These are phyloP conservation scores for Serranus cabrilla DNA, from an alignment of 2,797 vertebrate species.

Conservation along the genomic window DNA sequence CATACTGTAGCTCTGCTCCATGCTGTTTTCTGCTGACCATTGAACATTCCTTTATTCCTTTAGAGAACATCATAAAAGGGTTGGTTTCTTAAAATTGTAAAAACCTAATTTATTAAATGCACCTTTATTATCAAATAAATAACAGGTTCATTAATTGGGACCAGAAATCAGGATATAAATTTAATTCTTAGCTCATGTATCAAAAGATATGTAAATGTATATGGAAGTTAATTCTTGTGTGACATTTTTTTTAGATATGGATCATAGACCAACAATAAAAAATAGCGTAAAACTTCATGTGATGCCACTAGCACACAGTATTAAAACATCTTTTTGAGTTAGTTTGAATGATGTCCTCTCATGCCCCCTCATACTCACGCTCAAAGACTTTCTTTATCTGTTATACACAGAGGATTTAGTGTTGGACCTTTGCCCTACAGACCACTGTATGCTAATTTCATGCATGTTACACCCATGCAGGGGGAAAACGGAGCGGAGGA, in stretches of 20 bases:
- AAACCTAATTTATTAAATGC: too few species aligned
- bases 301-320: background rate
- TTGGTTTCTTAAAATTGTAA: too few species aligned
- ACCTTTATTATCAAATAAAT: background rate
- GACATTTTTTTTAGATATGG: background rate
- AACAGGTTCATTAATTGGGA: background rate
- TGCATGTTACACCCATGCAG: constrained; percentile 48
- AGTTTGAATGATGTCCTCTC: constrained; percentile 6
- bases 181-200: background rate
- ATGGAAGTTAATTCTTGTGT: background rate
- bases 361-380: constrained; percentile 9
- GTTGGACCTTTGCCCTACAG: constrained; percentile 42
- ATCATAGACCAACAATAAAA: background rate
- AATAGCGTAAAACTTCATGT: background rate
- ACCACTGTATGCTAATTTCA: constrained; percentile 49
- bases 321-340: background rate
- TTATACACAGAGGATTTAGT: constrained; percentile 31
- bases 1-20: too few species aligned
- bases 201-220: background rate
- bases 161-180: background rate
- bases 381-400: constrained; percentile 38
- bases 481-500: background rate
- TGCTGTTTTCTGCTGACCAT: too few species aligned
- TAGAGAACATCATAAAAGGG: too few species aligned
- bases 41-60: too few species aligned